Conservation (phyloP, 2,888 invertebrate species). For the Ommatoiulus sabulosus region DNA sequence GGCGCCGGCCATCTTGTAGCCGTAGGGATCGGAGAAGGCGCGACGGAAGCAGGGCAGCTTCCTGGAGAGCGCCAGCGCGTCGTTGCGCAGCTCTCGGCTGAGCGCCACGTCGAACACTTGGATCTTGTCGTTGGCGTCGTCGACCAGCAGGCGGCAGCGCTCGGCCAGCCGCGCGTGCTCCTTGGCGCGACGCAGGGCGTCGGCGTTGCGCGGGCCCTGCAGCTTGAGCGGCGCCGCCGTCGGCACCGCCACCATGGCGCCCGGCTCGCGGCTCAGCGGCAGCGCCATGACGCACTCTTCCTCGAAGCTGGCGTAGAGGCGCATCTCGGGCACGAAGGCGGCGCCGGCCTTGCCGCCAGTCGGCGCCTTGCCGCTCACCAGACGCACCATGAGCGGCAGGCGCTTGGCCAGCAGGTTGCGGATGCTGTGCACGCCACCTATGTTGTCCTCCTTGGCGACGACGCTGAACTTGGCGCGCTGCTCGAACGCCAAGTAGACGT, state of each 20-base stretch:
- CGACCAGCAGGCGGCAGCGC: slow-evolving; percentile 57
- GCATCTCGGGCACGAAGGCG: slow-evolving; percentile 86
- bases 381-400: slow-evolving; percentile 89
- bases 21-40: slow-evolving; percentile 59
- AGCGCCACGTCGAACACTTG: slow-evolving; percentile 58
- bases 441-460: slow-evolving; percentile 91
- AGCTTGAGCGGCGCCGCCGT: slow-evolving; percentile 87
- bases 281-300: slow-evolving; percentile 70
- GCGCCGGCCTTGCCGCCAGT: slow-evolving; percentile 81
- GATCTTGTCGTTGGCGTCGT: slow-evolving; percentile 57
- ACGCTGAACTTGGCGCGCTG: slow-evolving; percentile 93
- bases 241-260: slow-evolving; percentile 82
- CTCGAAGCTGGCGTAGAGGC: slow-evolving; percentile 80
- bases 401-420: slow-evolving; percentile 88
- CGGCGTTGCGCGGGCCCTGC: slow-evolving; percentile 79
- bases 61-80: slow-evolving; percentile 45
- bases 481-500: slow-evolving; percentile 84
- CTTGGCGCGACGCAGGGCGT: slow-evolving; percentile 60
- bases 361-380: slow-evolving; percentile 91
- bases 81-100: slow-evolving; percentile 50
- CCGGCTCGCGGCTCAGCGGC: slow-evolving; percentile 76
- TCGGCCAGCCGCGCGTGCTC: slow-evolving; percentile 57
- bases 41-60: slow-evolving; percentile 58
- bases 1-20: slow-evolving; percentile 42
- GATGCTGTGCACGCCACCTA: slow-evolving; percentile 93